Evolutionary conservation across 2,113 vertebrate genomes (phyloP), one percentile per base, ranked within the genome.

Genomic region (Gadus macrocephalus): DNA sequence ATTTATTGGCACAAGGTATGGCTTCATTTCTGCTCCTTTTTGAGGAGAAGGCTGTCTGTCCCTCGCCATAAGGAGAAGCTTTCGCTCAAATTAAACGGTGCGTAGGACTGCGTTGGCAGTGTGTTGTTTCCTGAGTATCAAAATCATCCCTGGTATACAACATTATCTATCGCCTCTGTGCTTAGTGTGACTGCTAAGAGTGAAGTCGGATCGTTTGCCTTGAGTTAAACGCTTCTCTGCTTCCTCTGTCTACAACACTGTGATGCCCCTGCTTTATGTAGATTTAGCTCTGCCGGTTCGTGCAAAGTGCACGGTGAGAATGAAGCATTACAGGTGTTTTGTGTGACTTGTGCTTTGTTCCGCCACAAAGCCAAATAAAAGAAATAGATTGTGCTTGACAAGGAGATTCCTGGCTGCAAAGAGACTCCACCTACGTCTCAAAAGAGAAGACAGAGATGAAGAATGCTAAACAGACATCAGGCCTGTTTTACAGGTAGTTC

Each of bases 1-100:
- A 89, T 92, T 92, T 92, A 89, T 89, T 92, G 93, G 93, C 91
- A 91, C 76, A 78, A 77, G 67, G 69, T 0, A 0, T 49, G 42
- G 42, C 83, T 86, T 86, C 80, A 49, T 49, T 9, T 71, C 72
- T 81, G 85, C 65, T 71, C 75, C 42, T 53, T 74, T 85, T 87
- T 74, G 79, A 87, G 83, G 85, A 88, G 72, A 76, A 88, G 72
- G 74, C 71, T 84, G 70, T 81, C 69, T 75, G 75, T 81, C 85
- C 86, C 81, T 65, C 65, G 80, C 68, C 90, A 83, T 83, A 87
- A 89, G 79, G 84, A 88, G 74, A 49, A 56, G 68, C 76, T 76
- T 22, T 17, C 28, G 75, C 62, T 76, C 25, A 2, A 59, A 81
- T 79, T 77, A 83, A 84, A 82, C 80, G 79, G 78, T 69, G 67